Conservation (phyloP, 2,888 invertebrate species). For the Cancer borealis region DNA sequence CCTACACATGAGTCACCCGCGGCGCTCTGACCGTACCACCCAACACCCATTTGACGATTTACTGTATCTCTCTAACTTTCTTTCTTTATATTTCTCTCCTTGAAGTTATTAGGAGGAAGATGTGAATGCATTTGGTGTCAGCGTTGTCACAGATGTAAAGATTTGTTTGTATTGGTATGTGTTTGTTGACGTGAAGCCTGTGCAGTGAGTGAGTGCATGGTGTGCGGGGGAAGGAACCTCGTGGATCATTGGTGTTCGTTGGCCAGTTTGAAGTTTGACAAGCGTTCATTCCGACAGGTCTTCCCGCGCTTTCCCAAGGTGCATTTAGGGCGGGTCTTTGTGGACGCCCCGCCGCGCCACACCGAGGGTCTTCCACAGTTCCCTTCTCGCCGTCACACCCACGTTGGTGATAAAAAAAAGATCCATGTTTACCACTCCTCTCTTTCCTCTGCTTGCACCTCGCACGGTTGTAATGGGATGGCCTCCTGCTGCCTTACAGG, state of each 20-base stretch:
- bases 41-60: background rate
- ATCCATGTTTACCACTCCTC: background rate
- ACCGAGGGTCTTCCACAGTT: background rate
- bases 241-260: background rate
- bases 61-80: background rate
- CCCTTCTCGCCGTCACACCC: background rate
- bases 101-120: background rate
- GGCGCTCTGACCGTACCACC: background rate
- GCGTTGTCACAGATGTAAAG: background rate
- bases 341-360: constrained; percentile 18
- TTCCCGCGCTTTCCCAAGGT: constrained; percentile 40
- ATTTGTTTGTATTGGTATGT: no score
- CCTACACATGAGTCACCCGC: constrained; percentile 45
- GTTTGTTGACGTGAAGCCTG: background rate
- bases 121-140: background rate
- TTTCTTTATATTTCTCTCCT: background rate
- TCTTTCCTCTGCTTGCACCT: background rate
- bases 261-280: background rate
- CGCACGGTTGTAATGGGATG: background rate
- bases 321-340: background rate
- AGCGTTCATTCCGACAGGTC: background rate
- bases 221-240: background rate
- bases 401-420: background rate
- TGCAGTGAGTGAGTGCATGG: background rate
- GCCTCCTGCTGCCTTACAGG: background rate